Conservation (phyloP, 2,113 vertebrate genomes). For the pig (Sus scrofa) region T2T-Sscrofa CM000815.6:118245501-118246000, state of each 20-base stretch:
- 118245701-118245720: not conserved
- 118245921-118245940: too few species aligned
- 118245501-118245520: not conserved
- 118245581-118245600: not conserved
- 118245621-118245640: not conserved
- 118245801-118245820: too few species aligned
- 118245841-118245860: too few species aligned
- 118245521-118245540: not conserved
- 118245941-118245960: too few species aligned
- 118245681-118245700: not conserved
- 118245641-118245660: not conserved
- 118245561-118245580: not conserved
- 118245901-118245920: too few species aligned
- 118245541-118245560: constrained; percentile 12
- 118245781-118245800: not conserved
- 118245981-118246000: too few species aligned
- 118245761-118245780: not conserved
- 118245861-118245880: too few species aligned
- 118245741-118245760: not conserved
- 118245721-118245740: not conserved
- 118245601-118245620: not conserved
- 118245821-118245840: too few species aligned
- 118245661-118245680: not conserved
- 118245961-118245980: too few species aligned
- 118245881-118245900: too few species aligned